Evolutionary conservation across 2,888 invertebrate genomes (phyloP), one percentile per base, ranked within the genome.

Genomic region (Phalera bucephala): DNA sequence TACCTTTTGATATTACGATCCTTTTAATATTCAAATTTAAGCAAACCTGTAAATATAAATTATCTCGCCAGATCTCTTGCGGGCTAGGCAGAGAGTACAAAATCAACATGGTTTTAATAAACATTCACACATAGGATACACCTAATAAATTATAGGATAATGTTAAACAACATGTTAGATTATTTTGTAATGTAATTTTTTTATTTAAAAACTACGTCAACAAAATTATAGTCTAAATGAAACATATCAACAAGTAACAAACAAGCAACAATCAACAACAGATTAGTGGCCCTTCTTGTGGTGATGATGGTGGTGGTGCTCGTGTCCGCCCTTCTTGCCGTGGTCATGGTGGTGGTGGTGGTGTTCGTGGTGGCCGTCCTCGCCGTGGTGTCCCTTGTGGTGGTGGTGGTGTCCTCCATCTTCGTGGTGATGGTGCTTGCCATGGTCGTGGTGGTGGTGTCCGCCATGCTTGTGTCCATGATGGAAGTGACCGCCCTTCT

Each of bases 401-500:
- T 94, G 93, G 63, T 94, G 92, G 70, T 94, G 92, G 69, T 95
- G 94, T 50, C 93, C 92, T 9, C 95, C 95, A 57, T 95, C 91
- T 61, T 94, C 92, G 64, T 93, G 92, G 56, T 93, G 92, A 3
- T 94, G 94, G 67, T 94, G 93, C 80, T 95, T 94, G 41, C 94
- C 94, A 59, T 94, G 92, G 62, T 94, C 91, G 64, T 93, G 93
- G 55, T 94, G 93, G 60, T 95, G 94, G 55, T 93, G 93, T 2
- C 92, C 93, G 33, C 92, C 91, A 69, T 95, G 93, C 61, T 94
- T 92, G 77, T 94, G 93, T 26, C 94, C 94, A 42, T 94, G 93
- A 79, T 95, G 95, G 81, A 93, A 91, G 74, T 93, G 93, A 15
- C 93, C 93, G 50, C 95, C 95, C 79, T 95, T 94, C 79, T 94